Evolutionary conservation across 2,888 invertebrate genomes (phyloP).

Genomic region (Crematogaster levior): DNA sequence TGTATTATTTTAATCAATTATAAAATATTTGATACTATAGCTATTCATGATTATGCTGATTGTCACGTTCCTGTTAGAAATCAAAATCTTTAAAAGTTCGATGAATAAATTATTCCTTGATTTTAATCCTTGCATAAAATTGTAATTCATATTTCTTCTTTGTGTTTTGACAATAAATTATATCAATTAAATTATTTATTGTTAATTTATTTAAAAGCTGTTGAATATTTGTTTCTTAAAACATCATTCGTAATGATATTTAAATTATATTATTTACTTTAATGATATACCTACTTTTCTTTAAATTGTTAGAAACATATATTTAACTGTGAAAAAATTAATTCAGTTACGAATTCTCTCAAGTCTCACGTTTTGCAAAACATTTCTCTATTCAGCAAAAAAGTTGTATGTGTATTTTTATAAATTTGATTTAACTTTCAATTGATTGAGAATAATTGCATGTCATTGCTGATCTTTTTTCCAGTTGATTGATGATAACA

Average conservation of each 20-base stretch:
- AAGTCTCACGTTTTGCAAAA: too few relatives aligned
- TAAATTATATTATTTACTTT: not conserved
- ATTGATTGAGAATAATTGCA: not conserved
- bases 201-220: not conserved
- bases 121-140: too few relatives aligned
- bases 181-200: slow-evolving; percentile 15
- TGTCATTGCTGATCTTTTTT: too few relatives aligned
- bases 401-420: too few relatives aligned
- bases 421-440: not conserved
- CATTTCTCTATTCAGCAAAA: too few relatives aligned
- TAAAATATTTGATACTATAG: not conserved
- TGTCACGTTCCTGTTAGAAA: not conserved
- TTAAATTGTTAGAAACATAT: not conserved
- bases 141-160: not conserved
- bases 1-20: too few relatives aligned
- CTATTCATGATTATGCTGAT: not conserved
- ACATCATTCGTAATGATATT: not conserved
- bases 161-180: not conserved
- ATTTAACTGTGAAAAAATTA: too few relatives aligned
- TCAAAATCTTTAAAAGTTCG: too few relatives aligned
- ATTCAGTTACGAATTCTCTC: too few relatives aligned
- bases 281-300: not conserved
- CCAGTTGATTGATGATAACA: too few relatives aligned
- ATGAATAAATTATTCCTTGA: too few relatives aligned
- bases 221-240: too few relatives aligned